phyloP scores from a whole-genome alignment of 1,140 invertebrate genomes.

The Scaptodrosophila lebanonensis region DNA sequence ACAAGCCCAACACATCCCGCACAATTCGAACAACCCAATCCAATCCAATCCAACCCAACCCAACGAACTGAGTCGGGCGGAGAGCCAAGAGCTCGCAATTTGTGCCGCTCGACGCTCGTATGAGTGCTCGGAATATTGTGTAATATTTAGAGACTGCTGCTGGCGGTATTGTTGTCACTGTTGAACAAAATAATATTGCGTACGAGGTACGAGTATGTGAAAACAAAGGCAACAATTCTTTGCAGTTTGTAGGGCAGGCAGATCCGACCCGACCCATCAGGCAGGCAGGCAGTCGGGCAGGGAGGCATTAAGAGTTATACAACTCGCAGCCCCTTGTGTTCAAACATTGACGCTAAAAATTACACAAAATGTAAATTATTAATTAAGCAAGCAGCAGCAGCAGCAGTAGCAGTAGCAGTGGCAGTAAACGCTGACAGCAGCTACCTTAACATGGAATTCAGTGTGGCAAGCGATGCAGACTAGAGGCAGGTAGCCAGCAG shows the following conservation, averaged over 20 bases:
- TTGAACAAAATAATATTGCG: constrained; percentile 50
- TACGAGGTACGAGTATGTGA: constrained; percentile 15
- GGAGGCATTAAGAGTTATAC: too few relatives aligned
- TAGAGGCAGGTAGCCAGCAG: background rate
- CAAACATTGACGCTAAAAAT: constrained; percentile 35
- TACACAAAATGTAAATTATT: constrained; percentile 18
- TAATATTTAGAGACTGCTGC: constrained; percentile 47
- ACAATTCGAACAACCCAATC: constrained; percentile 6
- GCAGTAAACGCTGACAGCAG: too few relatives aligned
- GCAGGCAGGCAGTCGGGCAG: too few relatives aligned
- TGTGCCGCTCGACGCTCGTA: constrained; percentile 19
- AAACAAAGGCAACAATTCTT: constrained; percentile 54
- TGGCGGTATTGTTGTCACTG: constrained; percentile 50
- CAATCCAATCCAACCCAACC: too few relatives aligned
- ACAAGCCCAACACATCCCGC: constrained; percentile 5
- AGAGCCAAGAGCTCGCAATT: constrained; percentile 12
- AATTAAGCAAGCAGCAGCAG: constrained; percentile 36
- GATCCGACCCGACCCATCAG: too few relatives aligned
- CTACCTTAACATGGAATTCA: constrained; percentile 48
- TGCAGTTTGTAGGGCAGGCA: constrained; percentile 5
- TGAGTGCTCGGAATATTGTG: constrained; percentile 44
- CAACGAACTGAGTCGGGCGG: constrained; percentile 2
- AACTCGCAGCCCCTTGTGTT: constrained; percentile 7
- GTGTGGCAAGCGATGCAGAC: constrained; percentile 32
- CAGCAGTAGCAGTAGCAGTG: too few relatives aligned